phyloP scores from a whole-genome alignment of 2,113 vertebrate species.

The Notothenia coriiceps region DNA sequence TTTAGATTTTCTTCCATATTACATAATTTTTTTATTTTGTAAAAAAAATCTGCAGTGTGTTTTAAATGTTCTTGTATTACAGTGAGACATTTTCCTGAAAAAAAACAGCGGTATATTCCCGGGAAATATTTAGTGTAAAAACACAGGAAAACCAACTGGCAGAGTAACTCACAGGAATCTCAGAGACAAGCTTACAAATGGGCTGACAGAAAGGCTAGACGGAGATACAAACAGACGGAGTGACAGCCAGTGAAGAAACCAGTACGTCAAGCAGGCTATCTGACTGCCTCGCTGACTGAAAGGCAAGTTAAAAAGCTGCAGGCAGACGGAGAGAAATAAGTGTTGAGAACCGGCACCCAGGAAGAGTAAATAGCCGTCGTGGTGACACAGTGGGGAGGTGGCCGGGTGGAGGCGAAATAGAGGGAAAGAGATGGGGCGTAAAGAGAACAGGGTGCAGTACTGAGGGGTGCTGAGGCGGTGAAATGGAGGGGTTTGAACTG shows the following conservation, averaged over 20 bases:
- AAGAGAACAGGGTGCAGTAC: constrained; percentile 74
- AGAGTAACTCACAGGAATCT: background rate
- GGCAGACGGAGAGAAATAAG: constrained; percentile 39
- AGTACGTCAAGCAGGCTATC: constrained; percentile 35
- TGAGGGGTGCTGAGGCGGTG: constrained; percentile 81
- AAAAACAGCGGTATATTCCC: background rate
- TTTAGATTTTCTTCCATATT: background rate
- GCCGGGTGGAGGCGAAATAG: constrained; percentile 51
- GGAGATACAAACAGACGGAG: constrained; percentile 32
- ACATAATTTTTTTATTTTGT: background rate
- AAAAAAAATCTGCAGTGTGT: background rate
- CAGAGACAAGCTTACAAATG: constrained; percentile 17
- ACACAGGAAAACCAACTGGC: background rate
- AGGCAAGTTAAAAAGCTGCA: constrained; percentile 24
- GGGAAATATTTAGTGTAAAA: background rate
- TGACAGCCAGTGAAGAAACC: constrained; percentile 44
- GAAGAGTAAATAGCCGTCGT: constrained; percentile 58
- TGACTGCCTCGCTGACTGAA: constrained; percentile 36
- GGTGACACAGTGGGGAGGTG: constrained; percentile 54
- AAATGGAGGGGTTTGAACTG: constrained; percentile 76
- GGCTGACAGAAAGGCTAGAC: background rate
- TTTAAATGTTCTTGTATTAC: background rate
- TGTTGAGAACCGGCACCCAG: constrained; percentile 30
- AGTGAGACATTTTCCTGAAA: background rate
- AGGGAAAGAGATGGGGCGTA: constrained; percentile 71